Evolutionary conservation across 2,888 invertebrate species (phyloP), one percentile per base, ranked within the genome.

Genomic region (Schrankia costaestrigalis): DNA sequence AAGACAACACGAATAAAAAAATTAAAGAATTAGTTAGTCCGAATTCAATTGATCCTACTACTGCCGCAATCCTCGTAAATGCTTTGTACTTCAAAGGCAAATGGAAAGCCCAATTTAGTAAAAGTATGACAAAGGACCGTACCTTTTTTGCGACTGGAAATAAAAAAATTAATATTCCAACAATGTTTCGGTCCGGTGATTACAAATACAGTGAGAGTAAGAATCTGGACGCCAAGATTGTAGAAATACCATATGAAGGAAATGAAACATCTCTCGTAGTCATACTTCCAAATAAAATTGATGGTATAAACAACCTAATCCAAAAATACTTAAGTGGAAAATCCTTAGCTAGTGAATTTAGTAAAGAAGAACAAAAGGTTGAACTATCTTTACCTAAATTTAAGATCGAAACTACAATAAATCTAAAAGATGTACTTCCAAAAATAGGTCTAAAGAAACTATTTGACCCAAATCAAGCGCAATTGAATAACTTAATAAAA

Each of bases 81-180:
- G 96, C 95, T 0, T 90, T 97, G 22, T 95, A 95, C 68, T 97
- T 97, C 78, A 95, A 95, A 79, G 94, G 93, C 1, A 78, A 81
- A 10, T 97, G 96, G 95, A 66, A 78, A 13, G 46, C 86, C 2
- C 85, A 90, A 31, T 97, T 97, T 63, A 52, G n/a, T n/a, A 90
- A 2, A 62, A 74, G 2, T 35, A 52, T 0, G 0, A 96, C 96
- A 0, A 30, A 15, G 2, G 82, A 90, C 0, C 81, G 74, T 27
- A 89, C 90, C 10, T 97, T 97, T 78, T 89, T 91, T 55, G 55
- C 91, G 3, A 82, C 84, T 27, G 79, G 79, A 14, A 81, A 78
- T 0, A 80, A 89, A 19, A 81, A 75, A 1, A 83, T 92, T 1
- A 78, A 91, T 40, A 91, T 93, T 1, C 88, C 92, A 3, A 93